Conservation (phyloP, 2,888 invertebrate species). For the Arctia plantaginis region DNA sequence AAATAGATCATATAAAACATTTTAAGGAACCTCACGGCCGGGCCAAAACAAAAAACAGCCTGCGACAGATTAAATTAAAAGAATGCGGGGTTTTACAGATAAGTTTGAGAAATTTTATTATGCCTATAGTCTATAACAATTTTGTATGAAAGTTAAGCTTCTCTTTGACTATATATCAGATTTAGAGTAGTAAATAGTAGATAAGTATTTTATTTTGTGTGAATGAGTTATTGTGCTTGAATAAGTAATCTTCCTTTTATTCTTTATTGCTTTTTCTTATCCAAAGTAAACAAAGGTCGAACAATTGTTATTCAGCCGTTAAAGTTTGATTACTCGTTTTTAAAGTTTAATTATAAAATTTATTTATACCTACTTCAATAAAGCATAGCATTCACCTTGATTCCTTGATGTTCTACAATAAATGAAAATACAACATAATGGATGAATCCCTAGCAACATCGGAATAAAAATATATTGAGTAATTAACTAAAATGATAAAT, state of each 20-base stretch:
- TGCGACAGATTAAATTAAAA: too few relatives aligned
- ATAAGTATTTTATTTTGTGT: too few relatives aligned
- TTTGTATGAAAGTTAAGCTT: too few relatives aligned
- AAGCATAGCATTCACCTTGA: not conserved
- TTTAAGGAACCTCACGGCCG: too few relatives aligned
- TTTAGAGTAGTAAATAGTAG: too few relatives aligned
- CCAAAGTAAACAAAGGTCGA: not conserved
- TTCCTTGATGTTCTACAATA: not conserved
- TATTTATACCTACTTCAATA: not conserved
- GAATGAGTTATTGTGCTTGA: too few relatives aligned
- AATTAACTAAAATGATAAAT: not conserved
- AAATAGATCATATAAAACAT: too few relatives aligned
- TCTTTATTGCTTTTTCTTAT: not conserved
- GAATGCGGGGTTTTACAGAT: too few relatives aligned
- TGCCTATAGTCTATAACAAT: too few relatives aligned
- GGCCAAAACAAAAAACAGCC: too few relatives aligned
- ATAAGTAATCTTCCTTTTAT: not conserved
- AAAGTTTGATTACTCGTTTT: not conserved
- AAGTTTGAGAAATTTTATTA: too few relatives aligned
- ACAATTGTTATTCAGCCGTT: not conserved
- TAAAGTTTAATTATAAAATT: not conserved
- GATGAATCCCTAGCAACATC: not conserved
- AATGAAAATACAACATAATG: not conserved
- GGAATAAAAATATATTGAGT: not conserved
- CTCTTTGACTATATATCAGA: too few relatives aligned